Evolutionary conservation across 2,888 invertebrate genomes (phyloP), one percentile per base, ranked within the genome.

Genomic region (Athalia cordata): DNA sequence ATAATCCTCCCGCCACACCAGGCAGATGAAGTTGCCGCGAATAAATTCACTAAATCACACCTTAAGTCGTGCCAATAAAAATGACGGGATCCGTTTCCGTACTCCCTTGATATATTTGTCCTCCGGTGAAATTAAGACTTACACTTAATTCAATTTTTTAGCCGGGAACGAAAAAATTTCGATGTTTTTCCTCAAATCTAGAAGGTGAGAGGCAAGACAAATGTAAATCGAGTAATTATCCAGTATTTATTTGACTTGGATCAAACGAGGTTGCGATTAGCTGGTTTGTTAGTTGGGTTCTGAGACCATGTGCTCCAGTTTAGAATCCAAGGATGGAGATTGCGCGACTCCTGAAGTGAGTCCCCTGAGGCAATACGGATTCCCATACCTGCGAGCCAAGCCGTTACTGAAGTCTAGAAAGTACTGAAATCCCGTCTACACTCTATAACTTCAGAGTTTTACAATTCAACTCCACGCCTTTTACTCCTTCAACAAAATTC

Each of bases 321-420:
- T 84, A 84, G 80, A 81, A 82, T 83, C 84, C 86, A 87, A 88
- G 87, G 86, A 88, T 88, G 85, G 84, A 78, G 87, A 87, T 89
- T 87, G 86, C 86, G 84, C 83, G 83, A 85, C 82, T 84, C 82
- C 83, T 82, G 81, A 81, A 81, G 77, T 72, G 78, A 78, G 81
- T 62, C 78, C 81, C 83, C 81, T 77, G 78, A 67, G 87, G 87
- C 85, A 81, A 81, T 81, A 82, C 80, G 81, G 85, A 88, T 88
- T 88, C 86, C 89, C 88, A 89, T 89, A 87, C 87, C 86, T 86
- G 87, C 82, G 79, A 79, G 80, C 67, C 77, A 72, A 50, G 81
- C 80, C 74, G 64, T 55, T 72, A 74, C 74, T 78, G 43, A 78
- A 74, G 72, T 78, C 78, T 78, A 74, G 72, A 74, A 78, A 78